Conservation (phyloP, 2,797 vertebrate species). For the Phoebastria nigripes region DNA sequence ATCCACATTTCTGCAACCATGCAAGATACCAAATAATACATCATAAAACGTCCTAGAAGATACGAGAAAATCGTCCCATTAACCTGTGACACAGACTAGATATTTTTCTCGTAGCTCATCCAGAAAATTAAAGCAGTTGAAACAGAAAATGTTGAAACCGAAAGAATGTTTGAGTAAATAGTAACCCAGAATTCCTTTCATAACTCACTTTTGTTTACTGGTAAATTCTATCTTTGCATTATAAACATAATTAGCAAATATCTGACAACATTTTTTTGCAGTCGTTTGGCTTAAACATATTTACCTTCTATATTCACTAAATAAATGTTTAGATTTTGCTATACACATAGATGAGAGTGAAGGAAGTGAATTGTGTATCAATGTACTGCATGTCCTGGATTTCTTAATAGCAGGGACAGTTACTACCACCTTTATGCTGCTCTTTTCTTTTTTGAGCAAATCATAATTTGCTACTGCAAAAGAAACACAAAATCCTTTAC, state of each 20-base stretch:
- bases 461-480: not conserved
- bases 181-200: constrained; percentile 14
- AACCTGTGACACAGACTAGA: constrained; percentile 53
- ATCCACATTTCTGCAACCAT: constrained; percentile 54
- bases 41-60: constrained; percentile 54
- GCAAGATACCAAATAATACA: constrained; percentile 55
- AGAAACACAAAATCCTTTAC: not conserved
- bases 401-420: not conserved
- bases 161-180: constrained; percentile 48
- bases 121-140: constrained; percentile 4
- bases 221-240: not conserved
- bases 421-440: not conserved
- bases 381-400: not conserved
- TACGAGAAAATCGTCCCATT: constrained; percentile 43
- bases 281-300: not conserved
- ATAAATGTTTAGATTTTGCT: not conserved
- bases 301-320: not conserved
- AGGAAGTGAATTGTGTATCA: not conserved
- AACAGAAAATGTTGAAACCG: constrained; percentile 25
- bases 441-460: not conserved
- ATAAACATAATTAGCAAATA: not conserved
- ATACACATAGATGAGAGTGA: not conserved
- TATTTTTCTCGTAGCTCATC: constrained; percentile 48
- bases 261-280: not conserved
- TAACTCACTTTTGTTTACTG: constrained; percentile 37